These are phyloP conservation scores for Blastobasis lacticolella DNA, from an alignment of 2,888 invertebrate genomes.

Conservation along the genomic window DNA sequence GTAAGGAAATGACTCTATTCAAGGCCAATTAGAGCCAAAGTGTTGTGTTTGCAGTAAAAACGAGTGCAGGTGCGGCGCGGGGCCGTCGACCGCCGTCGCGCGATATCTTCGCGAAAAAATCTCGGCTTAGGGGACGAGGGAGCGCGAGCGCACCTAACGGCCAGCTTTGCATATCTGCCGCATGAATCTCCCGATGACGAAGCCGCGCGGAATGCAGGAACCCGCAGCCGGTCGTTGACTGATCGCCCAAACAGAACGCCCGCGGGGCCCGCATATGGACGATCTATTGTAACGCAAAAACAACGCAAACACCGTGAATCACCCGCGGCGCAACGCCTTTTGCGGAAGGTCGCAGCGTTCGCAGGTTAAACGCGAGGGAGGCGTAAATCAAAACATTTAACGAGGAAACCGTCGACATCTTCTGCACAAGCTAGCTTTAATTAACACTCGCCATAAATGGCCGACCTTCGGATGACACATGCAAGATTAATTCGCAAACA, in stretches of 20 bases:
- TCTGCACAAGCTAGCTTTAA: slow-evolving; percentile 44
- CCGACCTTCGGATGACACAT: slow-evolving; percentile 42
- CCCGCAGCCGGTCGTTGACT: slow-evolving; percentile 49
- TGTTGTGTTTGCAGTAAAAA: slow-evolving; percentile 1
- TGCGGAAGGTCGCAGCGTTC: slow-evolving; percentile 43
- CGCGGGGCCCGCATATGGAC: slow-evolving; percentile 21
- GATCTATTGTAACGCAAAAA: slow-evolving; percentile 41
- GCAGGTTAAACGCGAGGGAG: slow-evolving; percentile 40
- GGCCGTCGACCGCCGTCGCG: background rate
- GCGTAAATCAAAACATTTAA: slow-evolving; percentile 54
- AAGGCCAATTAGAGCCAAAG: slow-evolving; percentile 16
- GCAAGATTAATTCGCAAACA: slow-evolving; percentile 43
- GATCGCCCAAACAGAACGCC: slow-evolving; percentile 39
- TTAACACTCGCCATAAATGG: slow-evolving; percentile 49
- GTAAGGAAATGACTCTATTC: slow-evolving; percentile 26
- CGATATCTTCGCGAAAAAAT: slow-evolving; percentile 26
- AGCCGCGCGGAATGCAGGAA: slow-evolving; percentile 44
- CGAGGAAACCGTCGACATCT: slow-evolving; percentile 37
- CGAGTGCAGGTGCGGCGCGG: background rate
- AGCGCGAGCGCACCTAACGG: slow-evolving; percentile 34
- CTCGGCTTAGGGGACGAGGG: slow-evolving; percentile 20
- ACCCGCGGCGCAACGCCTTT: slow-evolving; percentile 37
- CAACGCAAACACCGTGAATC: slow-evolving; percentile 48
- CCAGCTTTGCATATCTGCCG: slow-evolving; percentile 48
- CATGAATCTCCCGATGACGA: slow-evolving; percentile 56